Conservation (phyloP, 2,888 invertebrate genomes). For the Eulithis testata region DNA sequence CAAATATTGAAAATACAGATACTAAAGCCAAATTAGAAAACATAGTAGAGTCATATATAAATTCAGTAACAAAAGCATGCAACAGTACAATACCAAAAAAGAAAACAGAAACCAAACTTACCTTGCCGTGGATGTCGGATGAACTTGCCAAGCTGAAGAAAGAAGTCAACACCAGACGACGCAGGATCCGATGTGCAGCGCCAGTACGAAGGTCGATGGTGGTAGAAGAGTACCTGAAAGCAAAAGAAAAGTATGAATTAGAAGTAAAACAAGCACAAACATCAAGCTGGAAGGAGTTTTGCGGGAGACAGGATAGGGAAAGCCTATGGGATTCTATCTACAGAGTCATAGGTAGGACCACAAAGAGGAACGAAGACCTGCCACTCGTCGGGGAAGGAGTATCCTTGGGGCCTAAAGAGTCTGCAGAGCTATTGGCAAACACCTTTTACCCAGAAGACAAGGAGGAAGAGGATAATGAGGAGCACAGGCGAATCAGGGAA, state of each 20-base stretch:
- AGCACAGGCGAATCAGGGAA: conserved; percentile 15
- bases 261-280: neutral
- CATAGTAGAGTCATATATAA: neutral
- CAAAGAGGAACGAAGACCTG: conserved; percentile 9
- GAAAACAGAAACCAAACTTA: neutral
- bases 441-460: conserved; percentile 30
- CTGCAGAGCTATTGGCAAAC: conserved; percentile 12
- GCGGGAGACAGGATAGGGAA: no score
- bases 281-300: no score
- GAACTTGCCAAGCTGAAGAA: neutral
- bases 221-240: neutral
- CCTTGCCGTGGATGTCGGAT: conserved; percentile 25
- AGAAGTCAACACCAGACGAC: neutral
- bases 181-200: conserved; percentile 2
- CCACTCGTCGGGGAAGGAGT: neutral
- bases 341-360: conserved; percentile 13
- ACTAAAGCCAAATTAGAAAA: neutral
- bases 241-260: conserved; percentile 1
- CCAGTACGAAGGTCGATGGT: neutral
- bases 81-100: neutral
- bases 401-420: neutral
- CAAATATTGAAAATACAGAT: conserved; percentile 3
- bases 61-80: neutral
- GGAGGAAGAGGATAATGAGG: conserved; percentile 6
- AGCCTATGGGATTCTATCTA: conserved; percentile 21